Conservation (phyloP, 2,888 invertebrate genomes). For the Ennomos quercinarius region DNA sequence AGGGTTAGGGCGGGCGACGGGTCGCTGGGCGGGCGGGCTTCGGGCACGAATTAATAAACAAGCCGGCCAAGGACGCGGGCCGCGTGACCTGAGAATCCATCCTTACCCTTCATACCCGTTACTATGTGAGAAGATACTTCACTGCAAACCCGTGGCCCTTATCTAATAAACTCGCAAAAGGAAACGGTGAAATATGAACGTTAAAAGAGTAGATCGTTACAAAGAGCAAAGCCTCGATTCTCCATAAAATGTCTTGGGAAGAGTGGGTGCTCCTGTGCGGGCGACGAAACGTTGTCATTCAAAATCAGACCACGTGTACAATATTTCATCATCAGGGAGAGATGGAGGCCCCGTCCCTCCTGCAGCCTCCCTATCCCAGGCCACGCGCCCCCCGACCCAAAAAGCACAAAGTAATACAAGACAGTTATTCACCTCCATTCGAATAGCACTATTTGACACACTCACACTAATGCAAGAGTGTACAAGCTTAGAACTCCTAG, state of each 20-base stretch:
- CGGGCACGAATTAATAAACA: conserved; percentile 81
- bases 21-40: conserved; percentile 64
- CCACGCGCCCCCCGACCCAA: conserved; percentile 50
- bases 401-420: conserved; percentile 27
- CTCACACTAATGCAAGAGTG: not conserved
- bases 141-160: not conserved
- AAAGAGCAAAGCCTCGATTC: conserved; percentile 72
- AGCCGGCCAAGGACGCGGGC: conserved; percentile 76
- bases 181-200: conserved; percentile 46
- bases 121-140: conserved; percentile 18
- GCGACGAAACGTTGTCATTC: conserved; percentile 88
- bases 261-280: conserved; percentile 69
- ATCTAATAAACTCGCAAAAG: conserved; percentile 20
- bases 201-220: conserved; percentile 65
- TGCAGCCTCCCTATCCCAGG: conserved; percentile 25
- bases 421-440: conserved; percentile 6
- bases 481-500: not conserved
- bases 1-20: conserved; percentile 69
- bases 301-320: conserved; percentile 90
- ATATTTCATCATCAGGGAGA: conserved; percentile 89
- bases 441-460: not conserved
- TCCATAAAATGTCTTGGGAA: conserved; percentile 77
- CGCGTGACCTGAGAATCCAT: conserved; percentile 61
- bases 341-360: conserved; percentile 25
- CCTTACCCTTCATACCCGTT: conserved; percentile 62